Base-by-base conservation (phyloP, 2,797 vertebrate species). In the Hypotaenidia okinawae region DNA sequence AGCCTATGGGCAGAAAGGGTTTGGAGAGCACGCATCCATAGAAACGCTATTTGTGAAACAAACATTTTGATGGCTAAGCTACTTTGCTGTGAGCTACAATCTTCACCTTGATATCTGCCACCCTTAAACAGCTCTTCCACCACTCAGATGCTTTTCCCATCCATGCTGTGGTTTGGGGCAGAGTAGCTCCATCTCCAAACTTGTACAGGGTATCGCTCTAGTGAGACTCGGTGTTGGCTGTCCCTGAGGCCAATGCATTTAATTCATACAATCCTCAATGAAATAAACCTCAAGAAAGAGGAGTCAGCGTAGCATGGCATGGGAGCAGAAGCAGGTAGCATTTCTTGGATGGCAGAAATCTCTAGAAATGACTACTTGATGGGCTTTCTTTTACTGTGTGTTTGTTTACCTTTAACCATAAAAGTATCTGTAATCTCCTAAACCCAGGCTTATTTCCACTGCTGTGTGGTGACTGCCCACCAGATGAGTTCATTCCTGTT, bases 381-480 rank as follows among this genome's bases (percentile, higher is more conserved):
- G 73, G 73, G 45, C 62, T 89, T 67, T 52, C 49, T 77, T 81
- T 82, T 85, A 85, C 2, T 3, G 70, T 43, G 55, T 58, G 77
- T 89, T 92, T 86, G 83, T 89, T 64, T 63, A 43, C 30, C 74
- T 89, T 73, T 61, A 89, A 87, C 77, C 86, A 87, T 73, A 74
- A 35, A 86, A 66, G 24, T 25, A 92, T 55, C n/a, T 87, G 24
- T 32, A 27, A 61, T 75, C 73, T 83, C 73, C 82, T 79, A 37
- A 74, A 66, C 18, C 9, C 72, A 11, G 39, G 32, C 57, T 73
- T 8, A 37, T 68, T 91, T 27, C 66, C 51, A 33, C 67, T 5
- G 10, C 59, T 64, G 10, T 6, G 13, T 68, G 37, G 49, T 47
- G 57, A 61, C 5, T 62, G 55, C 55, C 75, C 59, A 54, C 59